Base-by-base conservation (phyloP, 2,888 invertebrate species). In the Drosophila differens region DNA sequence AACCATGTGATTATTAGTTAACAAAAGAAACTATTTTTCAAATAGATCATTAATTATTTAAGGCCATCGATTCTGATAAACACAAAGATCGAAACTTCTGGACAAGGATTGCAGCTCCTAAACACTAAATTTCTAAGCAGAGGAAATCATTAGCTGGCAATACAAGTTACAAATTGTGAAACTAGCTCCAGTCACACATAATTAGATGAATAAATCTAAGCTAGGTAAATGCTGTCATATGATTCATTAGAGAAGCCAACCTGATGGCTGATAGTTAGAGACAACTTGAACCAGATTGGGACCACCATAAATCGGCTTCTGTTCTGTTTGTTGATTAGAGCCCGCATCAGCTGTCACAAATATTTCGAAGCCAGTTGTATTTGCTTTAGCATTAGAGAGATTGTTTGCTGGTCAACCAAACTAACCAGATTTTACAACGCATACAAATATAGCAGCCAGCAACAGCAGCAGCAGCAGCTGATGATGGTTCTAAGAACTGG, bases 401-500 rank as follows among this genome's bases (percentile, higher is more conserved):
- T 78, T 78, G 78, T 75, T 78, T 75, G 75, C 53, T 64, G 72
- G 74, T 60, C 64, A 65, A 25, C 60, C 54, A 54, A 74, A 67
- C 74, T 55, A 58, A 74, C 52, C 66, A 54, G 62, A 67, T 70
- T 71, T 76, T 62, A 73, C 53, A 28, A 19, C 10, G 16, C 10
- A 28, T 44, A 65, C 79, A 74, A 74, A 76, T 55, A 55, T 25
- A 47, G 47, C 47, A 25, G 4, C 22, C 22, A 54, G 22, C 53
- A 35, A 7, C 25, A 22, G 52, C 65, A 66, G 53, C 39, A 55
- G 54, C 67, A 61, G 61, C 75, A 62, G 65, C 63, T 72, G 55
- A 64, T 76, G 65, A 51, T 49, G 76, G 74, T 85, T 87, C 87
- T 69, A 52, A 74, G 85, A 85, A 87, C 59, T 81, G 70, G 37